A percentile compares a stretch with the other conserved stretches of the same genome.
These are phyloP conservation scores for Seira sanloemensis DNA, from an alignment of 2,888 invertebrate species.

Conservation along the genomic window DNA sequence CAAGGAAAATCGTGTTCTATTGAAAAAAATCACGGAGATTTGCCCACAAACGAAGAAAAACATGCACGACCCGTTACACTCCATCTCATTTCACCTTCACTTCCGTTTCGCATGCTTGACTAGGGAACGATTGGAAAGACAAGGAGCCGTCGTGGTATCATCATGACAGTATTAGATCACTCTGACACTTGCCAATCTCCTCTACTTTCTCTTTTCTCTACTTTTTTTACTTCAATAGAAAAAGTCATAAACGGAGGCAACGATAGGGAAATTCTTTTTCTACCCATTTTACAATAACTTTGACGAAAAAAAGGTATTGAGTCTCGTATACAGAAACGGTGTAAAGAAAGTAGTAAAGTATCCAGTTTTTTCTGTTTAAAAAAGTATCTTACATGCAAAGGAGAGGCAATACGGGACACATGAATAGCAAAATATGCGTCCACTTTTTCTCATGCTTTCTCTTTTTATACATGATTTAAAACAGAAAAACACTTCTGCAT, in stretches of 20 bases:
- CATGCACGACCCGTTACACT: neutral
- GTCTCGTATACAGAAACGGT: neutral
- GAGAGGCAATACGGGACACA: neutral
- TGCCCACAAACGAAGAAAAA: constrained; percentile 25
- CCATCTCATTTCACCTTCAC: constrained; percentile 3
- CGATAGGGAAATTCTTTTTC: neutral
- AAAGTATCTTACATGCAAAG: neutral
- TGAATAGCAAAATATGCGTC: neutral
- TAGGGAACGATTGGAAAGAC: constrained; percentile 48
- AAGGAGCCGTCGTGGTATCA: neutral
- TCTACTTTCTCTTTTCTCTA: neutral
- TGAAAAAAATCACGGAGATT: constrained; percentile 30
- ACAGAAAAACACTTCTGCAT: neutral
- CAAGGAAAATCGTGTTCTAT: constrained; percentile 17
- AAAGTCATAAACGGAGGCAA: constrained; percentile 16
- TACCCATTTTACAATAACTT: neutral
- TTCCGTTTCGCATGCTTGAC: constrained; percentile 48
- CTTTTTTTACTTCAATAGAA: neutral
- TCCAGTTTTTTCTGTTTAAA: neutral
- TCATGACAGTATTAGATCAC: constrained; percentile 26
- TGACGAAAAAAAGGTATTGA: neutral
- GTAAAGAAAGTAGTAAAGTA: neutral
- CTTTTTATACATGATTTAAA: neutral
- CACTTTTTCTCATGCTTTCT: neutral
- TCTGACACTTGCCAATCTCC: constrained; percentile 46